Evolutionary conservation across 1,140 invertebrate species (phyloP).

Genomic region (Pachypeltis micranthus): DNA sequence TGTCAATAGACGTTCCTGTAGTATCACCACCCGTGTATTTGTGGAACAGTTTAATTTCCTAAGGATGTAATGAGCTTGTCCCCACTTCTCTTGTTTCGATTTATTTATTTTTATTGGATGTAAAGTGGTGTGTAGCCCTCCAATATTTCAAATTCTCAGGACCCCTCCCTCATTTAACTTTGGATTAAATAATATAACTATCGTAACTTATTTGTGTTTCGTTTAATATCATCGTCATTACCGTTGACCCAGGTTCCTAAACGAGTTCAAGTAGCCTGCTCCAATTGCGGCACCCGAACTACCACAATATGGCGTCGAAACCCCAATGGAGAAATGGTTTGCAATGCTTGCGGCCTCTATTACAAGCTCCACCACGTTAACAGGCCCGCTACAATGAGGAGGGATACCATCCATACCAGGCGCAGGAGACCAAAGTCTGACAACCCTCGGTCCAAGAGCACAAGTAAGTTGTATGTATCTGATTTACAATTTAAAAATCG

Average conservation of each 20-base stretch:
- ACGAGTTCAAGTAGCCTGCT: constrained; percentile 60
- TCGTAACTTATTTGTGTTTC: neutral
- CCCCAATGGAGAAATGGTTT: constrained; percentile 81
- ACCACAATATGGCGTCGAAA: constrained; percentile 89
- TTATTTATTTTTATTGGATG: too few species aligned
- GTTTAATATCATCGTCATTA: too few species aligned
- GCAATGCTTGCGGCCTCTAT: constrained; percentile 88
- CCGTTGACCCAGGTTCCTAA: constrained; percentile 31
- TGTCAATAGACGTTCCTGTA: too few species aligned
- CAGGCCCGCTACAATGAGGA: constrained; percentile 85
- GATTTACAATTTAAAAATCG: too few species aligned
- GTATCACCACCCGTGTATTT: too few species aligned
- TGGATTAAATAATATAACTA: neutral
- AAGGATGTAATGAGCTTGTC: too few species aligned
- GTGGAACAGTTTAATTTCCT: too few species aligned
- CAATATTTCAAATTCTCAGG: too few species aligned
- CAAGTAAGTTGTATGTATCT: constrained; percentile 30
- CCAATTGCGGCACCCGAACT: constrained; percentile 74
- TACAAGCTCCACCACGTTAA: constrained; percentile 85
- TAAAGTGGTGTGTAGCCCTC: too few species aligned
- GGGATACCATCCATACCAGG: constrained; percentile 92
- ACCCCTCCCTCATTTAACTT: too few species aligned
- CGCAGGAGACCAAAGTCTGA: constrained; percentile 73
- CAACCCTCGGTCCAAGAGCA: constrained; percentile 31
- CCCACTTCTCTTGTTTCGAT: too few species aligned